Evolutionary conservation across 2,888 invertebrate genomes (phyloP).

Genomic region (Hypercompe scribonia): DNA sequence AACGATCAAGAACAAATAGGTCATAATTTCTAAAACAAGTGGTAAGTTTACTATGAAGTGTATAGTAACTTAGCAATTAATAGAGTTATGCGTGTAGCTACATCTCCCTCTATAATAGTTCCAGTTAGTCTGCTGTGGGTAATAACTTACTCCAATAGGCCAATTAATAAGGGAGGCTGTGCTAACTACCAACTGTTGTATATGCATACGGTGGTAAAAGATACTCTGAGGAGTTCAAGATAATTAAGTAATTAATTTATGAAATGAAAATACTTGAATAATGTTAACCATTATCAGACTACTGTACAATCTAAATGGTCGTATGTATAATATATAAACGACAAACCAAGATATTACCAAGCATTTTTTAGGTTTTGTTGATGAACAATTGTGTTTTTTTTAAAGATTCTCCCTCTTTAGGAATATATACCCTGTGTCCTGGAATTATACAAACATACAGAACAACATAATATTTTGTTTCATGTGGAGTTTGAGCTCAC

Average conservation of each 20-base stretch:
- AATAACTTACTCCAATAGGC: conserved; percentile 69
- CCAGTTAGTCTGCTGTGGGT: conserved; percentile 62
- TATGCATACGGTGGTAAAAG: conserved; percentile 54
- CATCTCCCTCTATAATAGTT: conserved; percentile 59
- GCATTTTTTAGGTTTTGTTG: neutral
- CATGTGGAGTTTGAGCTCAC: no score
- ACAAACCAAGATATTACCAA: neutral
- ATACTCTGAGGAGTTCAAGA: conserved; percentile 29
- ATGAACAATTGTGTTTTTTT: no score
- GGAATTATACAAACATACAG: no score
- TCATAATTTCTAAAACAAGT: conserved; percentile 37
- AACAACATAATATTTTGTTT: no score
- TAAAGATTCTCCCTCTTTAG: no score
- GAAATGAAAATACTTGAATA: neutral
- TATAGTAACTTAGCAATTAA: conserved; percentile 57
- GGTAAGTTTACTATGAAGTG: conserved; percentile 11
- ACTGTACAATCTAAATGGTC: neutral
- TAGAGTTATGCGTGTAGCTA: conserved; percentile 59
- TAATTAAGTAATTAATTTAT: conserved; percentile 33
- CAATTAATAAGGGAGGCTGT: conserved; percentile 64
- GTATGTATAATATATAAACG: neutral
- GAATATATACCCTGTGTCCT: no score
- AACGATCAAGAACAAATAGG: neutral
- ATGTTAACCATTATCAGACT: neutral
- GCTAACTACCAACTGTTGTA: conserved; percentile 54